phyloP scores from a whole-genome alignment of 2,797 vertebrate species.

The Hypotaenidia philippensis region DNA sequence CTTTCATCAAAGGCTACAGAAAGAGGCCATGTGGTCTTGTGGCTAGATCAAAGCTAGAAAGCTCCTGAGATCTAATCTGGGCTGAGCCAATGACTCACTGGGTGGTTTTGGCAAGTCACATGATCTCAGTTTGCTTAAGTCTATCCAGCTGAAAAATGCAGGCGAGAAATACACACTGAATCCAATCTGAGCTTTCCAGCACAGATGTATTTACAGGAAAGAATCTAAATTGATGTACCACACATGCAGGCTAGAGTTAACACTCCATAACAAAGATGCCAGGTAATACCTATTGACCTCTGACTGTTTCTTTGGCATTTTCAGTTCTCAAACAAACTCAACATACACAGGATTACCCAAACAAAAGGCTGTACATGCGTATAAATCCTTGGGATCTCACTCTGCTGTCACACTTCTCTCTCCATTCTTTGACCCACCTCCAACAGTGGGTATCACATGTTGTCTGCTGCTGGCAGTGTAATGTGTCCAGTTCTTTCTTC shows the following conservation, averaged over 20 bases:
- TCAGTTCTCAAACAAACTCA: neutral
- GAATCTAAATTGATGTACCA: neutral
- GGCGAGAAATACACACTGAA: neutral
- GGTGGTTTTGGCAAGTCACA: constrained; percentile 65
- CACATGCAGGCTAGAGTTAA: neutral
- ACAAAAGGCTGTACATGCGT: neutral
- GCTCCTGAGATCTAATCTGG: constrained; percentile 71
- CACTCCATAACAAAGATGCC: neutral
- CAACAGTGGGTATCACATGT: fast-evolving
- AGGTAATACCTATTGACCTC: neutral
- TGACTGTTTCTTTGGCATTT: neutral
- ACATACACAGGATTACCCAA: neutral
- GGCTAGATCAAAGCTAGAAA: constrained; percentile 73
- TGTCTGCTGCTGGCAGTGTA: neutral
- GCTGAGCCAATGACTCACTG: constrained; percentile 65
- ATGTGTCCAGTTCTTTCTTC: neutral
- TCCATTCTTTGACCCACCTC: neutral
- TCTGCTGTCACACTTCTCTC: neutral
- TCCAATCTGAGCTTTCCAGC: constrained; percentile 13
- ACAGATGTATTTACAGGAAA: constrained; percentile 33
- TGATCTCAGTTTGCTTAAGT: constrained; percentile 50
- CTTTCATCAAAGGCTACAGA: constrained; percentile 71
- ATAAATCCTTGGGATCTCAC: neutral
- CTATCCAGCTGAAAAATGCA: constrained; percentile 41
- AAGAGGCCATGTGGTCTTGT: constrained; percentile 65